Conservation (phyloP, 2,113 vertebrate genomes). For the Gasterosteus nipponicus region DNA sequence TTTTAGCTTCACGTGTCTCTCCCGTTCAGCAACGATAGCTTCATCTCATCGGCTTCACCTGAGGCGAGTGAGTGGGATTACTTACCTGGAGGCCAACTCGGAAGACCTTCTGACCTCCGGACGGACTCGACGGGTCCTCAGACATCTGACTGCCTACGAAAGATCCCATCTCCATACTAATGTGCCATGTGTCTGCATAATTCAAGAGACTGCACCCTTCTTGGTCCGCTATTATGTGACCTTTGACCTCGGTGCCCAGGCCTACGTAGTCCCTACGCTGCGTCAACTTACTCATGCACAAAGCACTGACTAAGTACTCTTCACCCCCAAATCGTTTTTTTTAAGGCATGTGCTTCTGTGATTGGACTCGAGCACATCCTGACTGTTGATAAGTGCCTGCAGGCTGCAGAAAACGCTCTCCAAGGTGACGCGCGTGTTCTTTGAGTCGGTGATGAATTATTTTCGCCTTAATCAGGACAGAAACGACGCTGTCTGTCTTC, state of each 20-base stretch:
- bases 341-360: background rate
- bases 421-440: constrained; percentile 34
- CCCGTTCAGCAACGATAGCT: constrained; percentile 40
- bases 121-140: constrained; percentile 1
- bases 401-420: background rate
- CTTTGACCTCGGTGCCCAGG: constrained; percentile 43
- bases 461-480: constrained; percentile 38
- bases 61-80: constrained; percentile 46
- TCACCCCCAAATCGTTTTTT: background rate
- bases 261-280: background rate
- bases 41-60: constrained; percentile 49
- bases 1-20: constrained; percentile 47
- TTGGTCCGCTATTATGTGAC: constrained; percentile 4
- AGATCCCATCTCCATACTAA: constrained; percentile 25
- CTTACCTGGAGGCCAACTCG: constrained; percentile 25
- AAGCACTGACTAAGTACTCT: constrained; percentile 7
- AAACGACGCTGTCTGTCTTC: constrained; percentile 31
- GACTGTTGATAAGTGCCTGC: background rate
- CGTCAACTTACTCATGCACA: background rate
- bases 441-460: constrained; percentile 47
- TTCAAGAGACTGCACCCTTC: constrained; percentile 17
- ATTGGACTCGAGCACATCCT: constrained; percentile 21
- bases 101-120: constrained; percentile 52
- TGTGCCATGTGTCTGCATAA: constrained; percentile 28
- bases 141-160: constrained; percentile 20